Base-by-base conservation (phyloP, 2,113 vertebrate species). In the Porphyrio hochstetteri region DNA sequence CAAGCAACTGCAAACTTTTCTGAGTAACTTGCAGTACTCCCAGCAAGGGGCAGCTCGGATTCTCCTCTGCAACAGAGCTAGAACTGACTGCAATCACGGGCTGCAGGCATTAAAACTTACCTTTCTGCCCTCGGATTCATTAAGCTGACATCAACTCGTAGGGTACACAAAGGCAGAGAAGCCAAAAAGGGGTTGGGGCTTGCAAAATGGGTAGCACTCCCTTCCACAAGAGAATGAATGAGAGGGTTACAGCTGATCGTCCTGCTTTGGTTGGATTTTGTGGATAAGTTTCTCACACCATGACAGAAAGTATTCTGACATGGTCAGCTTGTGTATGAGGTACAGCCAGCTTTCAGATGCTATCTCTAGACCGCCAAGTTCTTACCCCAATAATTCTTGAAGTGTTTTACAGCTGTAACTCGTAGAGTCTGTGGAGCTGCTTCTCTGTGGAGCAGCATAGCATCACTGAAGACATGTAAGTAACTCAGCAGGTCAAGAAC, bases 331-430 rank as follows among this genome's bases (percentile, higher is more conserved):
- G 3, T 13, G 13, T 23, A 35, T 33, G 64, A 92, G 17, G 72
- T 21, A 77, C 36, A 83, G 55, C 11, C 64, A 93, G 48, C 1
- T 23, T 42, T 82, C 19, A 6, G 28, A 27, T 50, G 50, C 68
- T 61, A 13, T 14, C 55, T 82, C 90, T 55, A 83, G 69, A 74
- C 64, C 0, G 0, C 60, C 0, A 0, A 84, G 57, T 52, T 93
- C 92, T 95, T 77, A 84, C 33, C 72, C 72, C 65, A 92, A 19
- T 33, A 70, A 83, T 23, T 86, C 71, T 23, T 0, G 0, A 79
- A 88, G 82, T 36, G 69, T 83, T 95, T 90, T 86, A 83, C 64
- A 83, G 72, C 25, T 86, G 59, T 63, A 90, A 93, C 42, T 70
- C 2, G 7, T 5, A 29, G 38, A 88, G 56, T 42, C 61, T 93